A percentile compares a stretch with the other conserved stretches of the same genome.
phyloP scores from a whole-genome alignment of 2,888 invertebrate genomes.

The Eupithecia tripunctaria region DNA sequence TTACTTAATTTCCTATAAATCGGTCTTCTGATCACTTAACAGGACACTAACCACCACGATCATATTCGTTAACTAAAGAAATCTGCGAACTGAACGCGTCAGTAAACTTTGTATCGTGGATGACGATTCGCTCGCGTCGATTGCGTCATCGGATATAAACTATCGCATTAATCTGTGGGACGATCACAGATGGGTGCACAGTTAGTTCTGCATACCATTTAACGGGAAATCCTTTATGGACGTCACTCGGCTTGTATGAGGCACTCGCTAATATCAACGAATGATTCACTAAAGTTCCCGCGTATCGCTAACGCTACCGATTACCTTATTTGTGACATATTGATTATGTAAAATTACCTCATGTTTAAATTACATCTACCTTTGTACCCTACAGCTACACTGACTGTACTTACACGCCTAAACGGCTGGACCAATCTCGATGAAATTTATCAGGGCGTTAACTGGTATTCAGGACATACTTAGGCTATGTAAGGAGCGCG shows the following conservation, averaged over 20 bases:
- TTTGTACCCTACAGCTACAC: too few relatives aligned
- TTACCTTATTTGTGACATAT: not conserved
- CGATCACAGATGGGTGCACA: constrained; percentile 8
- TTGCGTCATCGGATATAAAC: constrained; percentile 53
- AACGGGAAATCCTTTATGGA: constrained; percentile 49
- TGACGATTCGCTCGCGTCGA: constrained; percentile 53
- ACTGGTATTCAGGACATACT: too few relatives aligned
- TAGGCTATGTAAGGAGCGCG: too few relatives aligned
- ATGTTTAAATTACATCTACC: not conserved
- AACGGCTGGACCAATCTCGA: too few relatives aligned
- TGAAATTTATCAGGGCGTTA: too few relatives aligned
- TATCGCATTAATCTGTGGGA: constrained; percentile 31
- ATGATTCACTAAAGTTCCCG: constrained; percentile 25
- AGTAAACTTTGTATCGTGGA: constrained; percentile 36
- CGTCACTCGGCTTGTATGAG: constrained; percentile 20
- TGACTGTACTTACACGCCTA: too few relatives aligned
- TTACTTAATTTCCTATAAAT: not conserved
- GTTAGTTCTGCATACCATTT: constrained; percentile 31
- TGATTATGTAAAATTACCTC: constrained; percentile 1
- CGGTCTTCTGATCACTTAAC: not conserved
- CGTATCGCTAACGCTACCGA: not conserved
- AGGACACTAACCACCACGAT: not conserved
- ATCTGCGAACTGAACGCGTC: constrained; percentile 1
- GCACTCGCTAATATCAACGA: not conserved
- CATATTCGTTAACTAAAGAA: not conserved